A percentile compares a stretch with the other conserved stretches of the same genome.
These are phyloP conservation scores for Rutilus rutilus DNA, from an alignment of 2,113 vertebrate genomes.

Conservation along the genomic window DNA sequence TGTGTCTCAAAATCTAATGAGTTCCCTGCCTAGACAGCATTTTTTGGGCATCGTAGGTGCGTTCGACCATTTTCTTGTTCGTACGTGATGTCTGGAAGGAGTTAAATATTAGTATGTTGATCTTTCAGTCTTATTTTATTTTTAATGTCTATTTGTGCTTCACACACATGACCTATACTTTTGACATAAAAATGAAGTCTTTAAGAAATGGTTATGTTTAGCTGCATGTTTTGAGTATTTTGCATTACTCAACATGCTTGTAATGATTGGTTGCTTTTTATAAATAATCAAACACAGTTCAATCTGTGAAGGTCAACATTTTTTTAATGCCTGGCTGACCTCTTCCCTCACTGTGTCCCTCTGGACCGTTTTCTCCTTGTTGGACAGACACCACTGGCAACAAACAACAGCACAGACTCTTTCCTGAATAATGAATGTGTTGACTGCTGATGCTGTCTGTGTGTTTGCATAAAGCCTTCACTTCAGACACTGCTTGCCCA, in stretches of 20 bases:
- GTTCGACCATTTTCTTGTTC: not conserved
- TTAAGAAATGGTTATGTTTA: not conserved
- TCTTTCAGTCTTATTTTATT: not conserved
- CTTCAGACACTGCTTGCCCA: slow-evolving; percentile 45
- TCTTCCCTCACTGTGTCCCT: slow-evolving; percentile 37
- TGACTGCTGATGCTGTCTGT: slow-evolving; percentile 50
- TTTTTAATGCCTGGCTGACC: slow-evolving; percentile 32
- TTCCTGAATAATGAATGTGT: slow-evolving; percentile 55
- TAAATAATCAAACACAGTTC: not conserved
- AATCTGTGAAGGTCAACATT: slow-evolving; percentile 26
- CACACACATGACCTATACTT: no score
- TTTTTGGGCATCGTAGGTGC: not conserved
- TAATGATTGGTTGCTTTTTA: not conserved
- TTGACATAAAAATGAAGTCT: no score
- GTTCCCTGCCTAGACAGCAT: not conserved
- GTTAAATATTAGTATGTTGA: not conserved
- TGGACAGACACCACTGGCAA: slow-evolving; percentile 47
- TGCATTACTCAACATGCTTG: not conserved
- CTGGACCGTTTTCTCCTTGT: slow-evolving; percentile 25
- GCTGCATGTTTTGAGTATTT: not conserved
- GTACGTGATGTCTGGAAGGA: not conserved
- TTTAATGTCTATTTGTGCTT: not conserved
- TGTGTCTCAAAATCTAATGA: not conserved
- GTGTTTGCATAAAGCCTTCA: slow-evolving; percentile 58
- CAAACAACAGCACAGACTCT: slow-evolving; percentile 37